Conservation (phyloP, 2,888 invertebrate genomes). For the Eutolmus rufibarbis region DNA sequence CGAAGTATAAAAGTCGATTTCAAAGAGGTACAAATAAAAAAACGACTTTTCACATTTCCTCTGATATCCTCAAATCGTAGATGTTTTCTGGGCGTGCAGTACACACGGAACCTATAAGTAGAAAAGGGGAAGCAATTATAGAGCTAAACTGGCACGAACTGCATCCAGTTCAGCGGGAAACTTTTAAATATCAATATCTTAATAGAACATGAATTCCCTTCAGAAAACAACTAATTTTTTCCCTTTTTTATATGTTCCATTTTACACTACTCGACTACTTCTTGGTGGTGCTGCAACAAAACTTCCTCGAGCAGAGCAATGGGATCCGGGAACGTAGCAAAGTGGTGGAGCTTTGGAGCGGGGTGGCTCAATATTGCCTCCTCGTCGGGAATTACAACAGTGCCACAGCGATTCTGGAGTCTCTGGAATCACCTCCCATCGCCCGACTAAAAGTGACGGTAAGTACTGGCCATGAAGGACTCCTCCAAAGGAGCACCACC, state of each 20-base stretch:
- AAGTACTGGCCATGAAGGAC: conserved; percentile 49
- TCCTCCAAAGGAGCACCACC: background rate
- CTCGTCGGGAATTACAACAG: conserved; percentile 63
- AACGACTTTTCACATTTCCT: background rate
- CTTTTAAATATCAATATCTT: conserved; percentile 19
- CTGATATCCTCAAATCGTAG: background rate
- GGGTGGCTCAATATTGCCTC: conserved; percentile 62
- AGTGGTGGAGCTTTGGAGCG: conserved; percentile 62
- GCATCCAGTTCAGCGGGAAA: background rate
- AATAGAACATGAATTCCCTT: background rate
- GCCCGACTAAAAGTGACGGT: conserved; percentile 62
- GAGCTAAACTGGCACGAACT: background rate
- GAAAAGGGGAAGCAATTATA: background rate
- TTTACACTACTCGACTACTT: background rate
- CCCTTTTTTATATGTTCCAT: background rate
- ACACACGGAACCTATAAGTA: background rate
- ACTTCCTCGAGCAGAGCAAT: conserved; percentile 54
- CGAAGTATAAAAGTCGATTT: background rate
- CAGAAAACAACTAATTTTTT: background rate
- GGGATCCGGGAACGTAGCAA: conserved; percentile 60
- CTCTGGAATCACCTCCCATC: conserved; percentile 61
- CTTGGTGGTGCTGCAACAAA: background rate
- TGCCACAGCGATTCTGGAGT: conserved; percentile 62
- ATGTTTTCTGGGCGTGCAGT: background rate
- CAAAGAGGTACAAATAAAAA: background rate